phyloP scores from a whole-genome alignment of 2,888 invertebrate species.

The Rugalucina vietnamica region DNA sequence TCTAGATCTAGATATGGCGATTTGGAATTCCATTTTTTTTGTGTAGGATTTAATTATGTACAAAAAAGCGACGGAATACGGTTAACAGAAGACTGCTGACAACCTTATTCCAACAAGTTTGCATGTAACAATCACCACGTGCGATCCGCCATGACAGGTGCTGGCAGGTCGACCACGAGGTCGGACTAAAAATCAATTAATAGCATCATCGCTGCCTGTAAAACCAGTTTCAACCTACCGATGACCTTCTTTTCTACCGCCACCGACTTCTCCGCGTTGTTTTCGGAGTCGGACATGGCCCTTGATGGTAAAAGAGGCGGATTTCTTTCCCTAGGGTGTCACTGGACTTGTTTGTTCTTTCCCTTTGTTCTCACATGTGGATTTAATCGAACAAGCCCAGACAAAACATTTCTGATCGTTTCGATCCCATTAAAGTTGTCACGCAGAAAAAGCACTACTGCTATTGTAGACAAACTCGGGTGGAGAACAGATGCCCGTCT shows the following conservation, averaged over 20 bases:
- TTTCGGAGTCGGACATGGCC: conserved; percentile 98
- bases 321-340: conserved; percentile 70
- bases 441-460: no score
- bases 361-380: conserved; percentile 74
- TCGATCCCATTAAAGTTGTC: no score
- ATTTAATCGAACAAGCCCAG: conserved; percentile 57
- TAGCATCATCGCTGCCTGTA: not conserved
- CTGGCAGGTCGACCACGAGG: conserved; percentile 32
- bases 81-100: no score
- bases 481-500: no score
- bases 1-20: no score
- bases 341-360: conserved; percentile 69
- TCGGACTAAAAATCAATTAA: conserved; percentile 1
- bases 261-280: conserved; percentile 89
- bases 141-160: conserved; percentile 43
- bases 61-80: no score
- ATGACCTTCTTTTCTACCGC: conserved; percentile 88
- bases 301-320: conserved; percentile 78
- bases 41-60: no score
- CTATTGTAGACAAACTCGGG: no score
- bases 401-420: no score
- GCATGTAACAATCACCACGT: conserved; percentile 20
- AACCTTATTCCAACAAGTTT: no score
- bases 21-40: no score
- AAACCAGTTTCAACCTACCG: conserved; percentile 67